A percentile compares a stretch with the other conserved stretches of the same genome.
Conservation (phyloP, 2,113 vertebrate genomes). For the Dunckerocampus dactyliophorus region DNA sequence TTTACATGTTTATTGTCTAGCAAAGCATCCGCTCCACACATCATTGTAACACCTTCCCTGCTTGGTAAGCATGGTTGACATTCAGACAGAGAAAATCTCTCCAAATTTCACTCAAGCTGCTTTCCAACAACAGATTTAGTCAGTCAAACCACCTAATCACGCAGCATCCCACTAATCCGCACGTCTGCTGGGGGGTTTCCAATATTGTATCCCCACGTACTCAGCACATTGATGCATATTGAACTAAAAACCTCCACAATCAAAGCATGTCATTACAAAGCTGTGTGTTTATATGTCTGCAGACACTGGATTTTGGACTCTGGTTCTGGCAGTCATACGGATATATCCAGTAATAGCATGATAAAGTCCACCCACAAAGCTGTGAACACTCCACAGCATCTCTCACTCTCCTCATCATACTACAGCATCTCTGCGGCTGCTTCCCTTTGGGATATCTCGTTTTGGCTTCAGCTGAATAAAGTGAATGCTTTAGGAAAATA, state of each 20-base stretch:
- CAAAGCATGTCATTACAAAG: not conserved
- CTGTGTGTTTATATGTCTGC: not conserved
- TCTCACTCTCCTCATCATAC: conserved; percentile 19
- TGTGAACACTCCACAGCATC: conserved; percentile 10
- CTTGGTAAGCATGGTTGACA: conserved; percentile 2
- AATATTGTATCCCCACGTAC: not conserved
- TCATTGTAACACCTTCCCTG: too few relatives aligned
- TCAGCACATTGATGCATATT: not conserved
- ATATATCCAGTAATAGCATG: not conserved
- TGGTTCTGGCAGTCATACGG: not conserved
- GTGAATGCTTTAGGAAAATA: not conserved
- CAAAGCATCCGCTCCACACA: too few relatives aligned
- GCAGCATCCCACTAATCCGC: too few relatives aligned
- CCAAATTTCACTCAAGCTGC: conserved; percentile 20
- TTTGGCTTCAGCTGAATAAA: not conserved
- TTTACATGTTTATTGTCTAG: too few relatives aligned
- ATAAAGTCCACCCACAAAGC: conserved; percentile 8
- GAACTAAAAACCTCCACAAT: not conserved
- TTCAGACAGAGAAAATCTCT: not conserved
- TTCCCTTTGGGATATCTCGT: conserved; percentile 3
- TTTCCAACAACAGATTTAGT: conserved; percentile 4
- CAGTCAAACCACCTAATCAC: conserved; percentile 6
- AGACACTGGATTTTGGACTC: too few relatives aligned
- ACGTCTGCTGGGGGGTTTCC: too few relatives aligned
- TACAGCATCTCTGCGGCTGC: conserved; percentile 8